These are phyloP conservation scores for Hippolais icterina DNA, from an alignment of 2,113 vertebrate species.

Conservation along the genomic window DNA sequence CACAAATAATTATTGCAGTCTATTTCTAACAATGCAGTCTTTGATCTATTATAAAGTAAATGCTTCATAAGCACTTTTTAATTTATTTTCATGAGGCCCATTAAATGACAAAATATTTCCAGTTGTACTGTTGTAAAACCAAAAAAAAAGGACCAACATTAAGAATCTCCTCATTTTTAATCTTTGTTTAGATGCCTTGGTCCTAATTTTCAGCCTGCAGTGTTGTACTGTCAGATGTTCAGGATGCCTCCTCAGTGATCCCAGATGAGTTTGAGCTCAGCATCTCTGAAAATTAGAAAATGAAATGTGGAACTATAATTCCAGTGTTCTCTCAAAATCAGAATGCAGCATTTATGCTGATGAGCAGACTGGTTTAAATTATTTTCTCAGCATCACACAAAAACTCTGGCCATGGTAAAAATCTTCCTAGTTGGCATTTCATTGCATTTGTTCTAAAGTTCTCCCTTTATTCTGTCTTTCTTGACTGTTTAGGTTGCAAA, in stretches of 20 bases:
- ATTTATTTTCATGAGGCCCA: not conserved
- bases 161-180: not conserved
- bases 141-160: not conserved
- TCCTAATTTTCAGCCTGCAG: not conserved
- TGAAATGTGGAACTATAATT: not conserved
- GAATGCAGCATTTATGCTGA: not conserved
- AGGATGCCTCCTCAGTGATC: not conserved
- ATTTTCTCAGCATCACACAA: not conserved
- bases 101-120: not conserved
- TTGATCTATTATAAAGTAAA: not conserved
- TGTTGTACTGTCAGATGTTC: not conserved
- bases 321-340: not conserved
- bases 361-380: not conserved
- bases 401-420: not conserved
- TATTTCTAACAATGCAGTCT: not conserved
- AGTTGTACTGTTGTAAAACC: not conserved
- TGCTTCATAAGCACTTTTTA: not conserved
- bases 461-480: not conserved
- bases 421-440: not conserved
- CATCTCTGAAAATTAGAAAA: not conserved
- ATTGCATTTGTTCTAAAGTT: not conserved
- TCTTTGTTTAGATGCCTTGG: not conserved
- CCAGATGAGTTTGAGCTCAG: not conserved
- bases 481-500: not conserved
- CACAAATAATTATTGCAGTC: not conserved